Evolutionary conservation across 2,113 vertebrate genomes (phyloP).

Genomic region (Heliornis fulica): DNA sequence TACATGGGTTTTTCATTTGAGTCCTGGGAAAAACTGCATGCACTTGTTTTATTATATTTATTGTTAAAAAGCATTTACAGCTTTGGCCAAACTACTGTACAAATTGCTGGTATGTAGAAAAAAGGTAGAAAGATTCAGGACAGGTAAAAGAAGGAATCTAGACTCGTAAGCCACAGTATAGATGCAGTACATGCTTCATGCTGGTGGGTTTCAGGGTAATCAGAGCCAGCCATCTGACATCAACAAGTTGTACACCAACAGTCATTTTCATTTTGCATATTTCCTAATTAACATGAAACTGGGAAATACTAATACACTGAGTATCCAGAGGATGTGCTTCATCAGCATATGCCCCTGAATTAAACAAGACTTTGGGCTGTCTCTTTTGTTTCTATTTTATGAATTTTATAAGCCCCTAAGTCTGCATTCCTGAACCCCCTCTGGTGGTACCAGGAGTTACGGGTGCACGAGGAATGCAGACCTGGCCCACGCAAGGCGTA

Average conservation of each 20-base stretch:
- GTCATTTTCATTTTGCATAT: neutral
- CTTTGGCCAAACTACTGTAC: neutral
- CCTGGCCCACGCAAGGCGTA: neutral
- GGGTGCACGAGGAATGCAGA: neutral
- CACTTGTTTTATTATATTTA: neutral
- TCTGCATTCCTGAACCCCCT: fast-evolving
- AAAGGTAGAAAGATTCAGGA: neutral
- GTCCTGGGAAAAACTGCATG: neutral
- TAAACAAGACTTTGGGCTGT: neutral
- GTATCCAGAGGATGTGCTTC: neutral
- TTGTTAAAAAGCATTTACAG: neutral
- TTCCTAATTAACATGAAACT: neutral
- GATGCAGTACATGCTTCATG: neutral
- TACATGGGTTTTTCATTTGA: neutral
- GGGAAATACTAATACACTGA: neutral
- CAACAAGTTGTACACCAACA: neutral
- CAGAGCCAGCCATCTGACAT: neutral
- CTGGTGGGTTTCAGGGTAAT: neutral
- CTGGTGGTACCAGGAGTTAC: neutral
- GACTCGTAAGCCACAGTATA: neutral
- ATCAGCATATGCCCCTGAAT: neutral
- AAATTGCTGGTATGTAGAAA: neutral
- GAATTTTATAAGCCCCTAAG: neutral
- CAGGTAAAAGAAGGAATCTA: neutral
- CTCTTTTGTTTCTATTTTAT: neutral